A percentile compares a stretch with the other conserved stretches of the same genome.
Evolutionary conservation across 2,113 vertebrate genomes (phyloP).

Genomic region (Caranx ignobilis): DNA sequence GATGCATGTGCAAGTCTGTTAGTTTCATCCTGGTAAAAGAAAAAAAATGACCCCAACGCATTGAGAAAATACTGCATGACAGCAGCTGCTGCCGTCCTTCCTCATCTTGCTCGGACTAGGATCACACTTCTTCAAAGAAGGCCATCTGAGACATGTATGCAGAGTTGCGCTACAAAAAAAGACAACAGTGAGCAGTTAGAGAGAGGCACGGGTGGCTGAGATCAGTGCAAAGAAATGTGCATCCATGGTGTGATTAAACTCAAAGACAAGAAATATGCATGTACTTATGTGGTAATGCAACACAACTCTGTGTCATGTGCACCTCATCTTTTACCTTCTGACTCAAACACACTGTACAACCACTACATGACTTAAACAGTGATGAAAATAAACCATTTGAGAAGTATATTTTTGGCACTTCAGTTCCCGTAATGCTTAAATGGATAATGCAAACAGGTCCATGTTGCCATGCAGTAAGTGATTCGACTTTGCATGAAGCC

Average conservation of each 20-base stretch:
- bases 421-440: no score
- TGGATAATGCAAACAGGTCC: no score
- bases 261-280: neutral
- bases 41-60: slow-evolving; percentile 18
- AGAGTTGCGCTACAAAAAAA: slow-evolving; percentile 84
- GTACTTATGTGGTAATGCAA: neutral
- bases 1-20: slow-evolving; percentile 8
- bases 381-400: no score
- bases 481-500: neutral
- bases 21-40: slow-evolving; percentile 23
- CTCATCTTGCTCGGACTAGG: neutral
- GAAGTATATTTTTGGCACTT: no score
- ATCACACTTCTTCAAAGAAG: slow-evolving; percentile 86
- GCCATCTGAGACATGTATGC: slow-evolving; percentile 87
- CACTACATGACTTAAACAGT: neutral
- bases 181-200: neutral
- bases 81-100: slow-evolving; percentile 20
- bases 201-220: neutral
- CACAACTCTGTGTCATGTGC: neutral
- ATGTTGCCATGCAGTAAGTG: neutral
- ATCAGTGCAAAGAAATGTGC: neutral
- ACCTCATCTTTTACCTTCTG: no score
- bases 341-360: neutral
- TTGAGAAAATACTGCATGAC: slow-evolving; percentile 20
- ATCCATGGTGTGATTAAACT: neutral